Evolutionary conservation across 2,113 vertebrate genomes (phyloP).

Genomic region (Octodon degus): DNA sequence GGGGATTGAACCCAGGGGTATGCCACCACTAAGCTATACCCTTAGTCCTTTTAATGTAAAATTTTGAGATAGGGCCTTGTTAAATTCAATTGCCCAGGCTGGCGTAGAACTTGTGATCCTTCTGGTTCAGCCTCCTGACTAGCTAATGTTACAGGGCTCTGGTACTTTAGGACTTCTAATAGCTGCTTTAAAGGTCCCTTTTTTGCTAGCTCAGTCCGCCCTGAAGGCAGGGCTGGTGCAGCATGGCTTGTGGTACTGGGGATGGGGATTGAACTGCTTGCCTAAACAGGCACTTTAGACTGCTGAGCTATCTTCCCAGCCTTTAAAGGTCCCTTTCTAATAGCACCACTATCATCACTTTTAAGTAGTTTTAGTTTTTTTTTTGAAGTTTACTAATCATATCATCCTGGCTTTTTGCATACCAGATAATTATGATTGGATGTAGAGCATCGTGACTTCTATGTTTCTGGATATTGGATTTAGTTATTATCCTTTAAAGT

Average conservation of each 20-base stretch:
- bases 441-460: conserved; percentile 5
- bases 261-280: no score
- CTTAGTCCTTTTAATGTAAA: neutral
- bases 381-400: neutral
- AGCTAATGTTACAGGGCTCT: neutral
- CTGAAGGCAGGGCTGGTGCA: no score
- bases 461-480: conserved; percentile 15
- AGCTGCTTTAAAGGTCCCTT: neutral
- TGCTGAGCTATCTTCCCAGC: no score
- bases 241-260: no score
- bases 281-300: no score
- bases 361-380: neutral
- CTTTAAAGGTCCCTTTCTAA: neutral
- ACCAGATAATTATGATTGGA: neutral
- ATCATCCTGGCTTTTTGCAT: neutral
- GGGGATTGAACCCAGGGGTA: neutral
- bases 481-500: neutral
- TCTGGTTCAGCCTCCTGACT: neutral
- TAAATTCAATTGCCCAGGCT: neutral
- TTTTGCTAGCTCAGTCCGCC: no score
- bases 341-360: neutral
- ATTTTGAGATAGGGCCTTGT: neutral
- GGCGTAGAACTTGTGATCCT: neutral
- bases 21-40: neutral
- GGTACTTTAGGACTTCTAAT: neutral